Evolutionary conservation across 2,113 vertebrate species (phyloP).

Genomic region (Serinus canaria): DNA sequence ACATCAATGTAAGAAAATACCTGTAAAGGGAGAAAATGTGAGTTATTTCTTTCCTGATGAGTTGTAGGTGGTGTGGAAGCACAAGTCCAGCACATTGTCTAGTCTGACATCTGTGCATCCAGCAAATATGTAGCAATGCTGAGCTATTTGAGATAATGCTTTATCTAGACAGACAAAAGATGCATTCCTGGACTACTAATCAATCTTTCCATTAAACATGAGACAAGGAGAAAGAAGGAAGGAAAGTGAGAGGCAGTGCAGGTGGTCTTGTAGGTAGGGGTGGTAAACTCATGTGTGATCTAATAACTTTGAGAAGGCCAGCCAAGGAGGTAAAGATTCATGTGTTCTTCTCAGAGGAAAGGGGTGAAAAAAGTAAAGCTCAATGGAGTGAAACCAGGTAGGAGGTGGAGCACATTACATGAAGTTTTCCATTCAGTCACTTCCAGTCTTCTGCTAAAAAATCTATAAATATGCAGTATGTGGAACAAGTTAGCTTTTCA

Average conservation of each 20-base stretch:
- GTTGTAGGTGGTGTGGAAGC: background rate
- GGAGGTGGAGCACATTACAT: background rate
- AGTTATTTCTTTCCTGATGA: background rate
- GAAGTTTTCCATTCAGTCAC: background rate
- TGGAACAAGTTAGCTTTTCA: background rate
- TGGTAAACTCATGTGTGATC: background rate
- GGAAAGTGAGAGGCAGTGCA: background rate
- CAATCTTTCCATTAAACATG: background rate
- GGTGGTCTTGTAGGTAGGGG: background rate
- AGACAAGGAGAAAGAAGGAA: background rate
- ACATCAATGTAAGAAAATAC: background rate
- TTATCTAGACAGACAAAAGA: background rate
- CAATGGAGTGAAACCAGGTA: background rate
- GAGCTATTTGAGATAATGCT: background rate
- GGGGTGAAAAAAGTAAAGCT: background rate
- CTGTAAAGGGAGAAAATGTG: background rate
- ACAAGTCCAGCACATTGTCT: background rate
- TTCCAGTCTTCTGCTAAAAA: background rate
- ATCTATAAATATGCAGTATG: background rate
- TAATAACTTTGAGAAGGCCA: background rate
- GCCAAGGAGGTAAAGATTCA: background rate
- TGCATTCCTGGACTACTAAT: background rate
- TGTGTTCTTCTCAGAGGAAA: background rate
- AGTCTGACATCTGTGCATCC: background rate
- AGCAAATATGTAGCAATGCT: background rate